A percentile compares a stretch with the other conserved stretches of the same genome.
Conservation (phyloP, 2,797 vertebrate species). For the Mormyrus hasselquistii region DNA sequence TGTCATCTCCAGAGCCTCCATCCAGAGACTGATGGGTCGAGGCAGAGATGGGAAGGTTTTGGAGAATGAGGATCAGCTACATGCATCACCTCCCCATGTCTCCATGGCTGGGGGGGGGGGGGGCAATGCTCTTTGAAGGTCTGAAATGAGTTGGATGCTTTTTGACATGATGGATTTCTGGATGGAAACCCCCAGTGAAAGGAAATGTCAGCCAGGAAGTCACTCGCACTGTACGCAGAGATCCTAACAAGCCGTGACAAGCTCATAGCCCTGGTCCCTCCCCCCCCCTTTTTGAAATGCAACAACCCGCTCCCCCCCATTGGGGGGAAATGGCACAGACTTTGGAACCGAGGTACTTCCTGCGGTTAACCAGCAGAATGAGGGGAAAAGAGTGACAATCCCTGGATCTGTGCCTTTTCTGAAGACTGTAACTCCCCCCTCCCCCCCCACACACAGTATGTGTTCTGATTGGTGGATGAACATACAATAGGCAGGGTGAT, state of each 20-base stretch:
- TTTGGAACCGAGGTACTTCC: not conserved
- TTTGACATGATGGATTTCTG: not conserved
- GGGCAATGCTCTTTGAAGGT: not conserved
- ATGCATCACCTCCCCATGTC: not conserved
- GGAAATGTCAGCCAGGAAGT: not conserved
- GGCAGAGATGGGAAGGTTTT: not conserved
- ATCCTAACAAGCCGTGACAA: not conserved
- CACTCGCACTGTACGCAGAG: not conserved
- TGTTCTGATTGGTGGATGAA: not conserved
- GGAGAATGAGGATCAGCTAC: not conserved
- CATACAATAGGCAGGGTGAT: not conserved
- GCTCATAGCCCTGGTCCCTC: too few relatives aligned
- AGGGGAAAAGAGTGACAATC: constrained; percentile 1
- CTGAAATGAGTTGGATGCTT: not conserved
- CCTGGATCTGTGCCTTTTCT: not conserved
- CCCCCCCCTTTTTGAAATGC: not conserved
- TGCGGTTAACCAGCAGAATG: not conserved
- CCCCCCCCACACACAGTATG: not conserved
- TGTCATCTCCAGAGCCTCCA: not conserved
- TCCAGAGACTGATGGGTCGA: not conserved
- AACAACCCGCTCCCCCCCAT: not conserved
- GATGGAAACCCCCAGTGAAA: not conserved
- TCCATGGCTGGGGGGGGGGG: not conserved
- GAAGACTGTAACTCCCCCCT: not conserved
- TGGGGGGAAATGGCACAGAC: not conserved